Percentiles rank a stretch among this genome's conserved stretches.
Evolutionary conservation across 2,797 vertebrate genomes (phyloP).

Genomic region (Vespertilio murinus): DNA sequence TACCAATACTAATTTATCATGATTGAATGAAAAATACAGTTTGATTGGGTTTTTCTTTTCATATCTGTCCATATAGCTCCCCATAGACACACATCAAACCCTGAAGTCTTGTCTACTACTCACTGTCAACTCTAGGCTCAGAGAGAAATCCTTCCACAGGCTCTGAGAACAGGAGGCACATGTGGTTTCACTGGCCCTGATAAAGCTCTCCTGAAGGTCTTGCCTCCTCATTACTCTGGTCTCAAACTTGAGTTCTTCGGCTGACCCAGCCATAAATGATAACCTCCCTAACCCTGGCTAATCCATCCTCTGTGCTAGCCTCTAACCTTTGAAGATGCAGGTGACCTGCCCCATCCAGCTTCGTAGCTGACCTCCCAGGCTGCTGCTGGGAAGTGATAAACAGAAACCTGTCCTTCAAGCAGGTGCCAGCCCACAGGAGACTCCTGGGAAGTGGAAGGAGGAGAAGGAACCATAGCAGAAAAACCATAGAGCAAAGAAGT

Average conservation of each 20-base stretch:
- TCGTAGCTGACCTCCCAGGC: not conserved
- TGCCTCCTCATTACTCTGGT: not conserved
- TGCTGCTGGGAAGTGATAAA: not conserved
- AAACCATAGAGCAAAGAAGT: fast-evolving
- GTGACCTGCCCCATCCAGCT: not conserved
- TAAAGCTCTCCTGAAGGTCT: not conserved
- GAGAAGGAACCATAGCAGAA: fast-evolving
- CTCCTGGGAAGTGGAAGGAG: not conserved
- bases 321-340: not conserved
- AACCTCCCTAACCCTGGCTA: not conserved
- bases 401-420: not conserved
- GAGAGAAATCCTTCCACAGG: not conserved
- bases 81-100: not conserved
- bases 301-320: not conserved
- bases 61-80: not conserved
- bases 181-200: not conserved
- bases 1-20: not conserved
- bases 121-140: not conserved
- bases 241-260: not conserved
- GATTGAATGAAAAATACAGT: not conserved
- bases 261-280: not conserved
- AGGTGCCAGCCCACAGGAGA: not conserved
- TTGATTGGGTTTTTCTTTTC: not conserved
- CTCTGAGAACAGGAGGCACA: not conserved
- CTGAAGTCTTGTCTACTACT: not conserved